Evolutionary conservation across 2,888 invertebrate genomes (phyloP), one percentile per base, ranked within the genome.

Genomic region (Euphydryas editha): DNA sequence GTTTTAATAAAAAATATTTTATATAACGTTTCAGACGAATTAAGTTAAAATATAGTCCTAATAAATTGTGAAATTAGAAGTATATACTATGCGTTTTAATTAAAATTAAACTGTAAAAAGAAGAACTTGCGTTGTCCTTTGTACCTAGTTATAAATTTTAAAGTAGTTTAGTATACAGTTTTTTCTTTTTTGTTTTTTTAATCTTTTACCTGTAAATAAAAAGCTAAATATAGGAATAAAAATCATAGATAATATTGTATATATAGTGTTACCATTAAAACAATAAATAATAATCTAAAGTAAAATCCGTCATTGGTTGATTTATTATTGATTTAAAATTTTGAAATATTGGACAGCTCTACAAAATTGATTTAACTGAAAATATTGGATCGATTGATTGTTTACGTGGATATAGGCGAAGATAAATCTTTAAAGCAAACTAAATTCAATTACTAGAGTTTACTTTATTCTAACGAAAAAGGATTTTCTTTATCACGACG

Each of bases 371-470:
- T 70, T 85, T 84, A 81, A 82, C 85, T 85, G 85, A 83, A 83
- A 84, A 80, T 79, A 76, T 76, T 65, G 73, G 78, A 77, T 75
- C 76, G 78, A 77, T 79, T 82, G 80, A 81, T 81, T 82, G 81
- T 81, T 83, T 78, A 77, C 75, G 75, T 74, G 78, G 69, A 72
- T 71, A 78, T 81, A 81, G 80, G 81, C 81, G 84, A 80, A 72
- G 78, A 86, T 88, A 86, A 88, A 88, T 89, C 87, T 88, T 88
- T 88, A 86, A 88, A 87, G 86, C 89, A 85, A 89, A 89, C 83
- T 84, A 87, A 90, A 90, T 85, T 90, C 90, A 88, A 90, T 90
- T 88, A 90, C 88, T 82, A 84, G 75, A 81, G 87, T 90, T 89
- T 88, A 81, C 86, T 86, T 86, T 86, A 63, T 78, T 80, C 83